Evolutionary conservation across 2,888 invertebrate genomes (phyloP), one percentile per base, ranked within the genome.

Genomic region (Leptopilina syphax): DNA sequence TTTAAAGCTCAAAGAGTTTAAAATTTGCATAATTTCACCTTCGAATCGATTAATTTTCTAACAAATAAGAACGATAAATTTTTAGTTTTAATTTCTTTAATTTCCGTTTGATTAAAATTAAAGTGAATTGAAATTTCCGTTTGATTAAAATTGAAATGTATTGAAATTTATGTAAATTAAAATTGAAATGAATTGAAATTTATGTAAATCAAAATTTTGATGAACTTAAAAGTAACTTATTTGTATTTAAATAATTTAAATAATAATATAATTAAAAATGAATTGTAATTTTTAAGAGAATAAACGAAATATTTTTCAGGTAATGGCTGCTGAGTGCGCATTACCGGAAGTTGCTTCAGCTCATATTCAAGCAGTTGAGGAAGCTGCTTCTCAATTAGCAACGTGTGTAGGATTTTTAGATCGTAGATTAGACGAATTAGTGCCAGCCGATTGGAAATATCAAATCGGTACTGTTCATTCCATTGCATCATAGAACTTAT

Each of bases 381-480:
- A 92, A 77, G 92, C 92, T 12, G 92, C 92, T 1, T 89, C 90
- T 78, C 91, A 91, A 80, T 87, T 93, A 79, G 87, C 92, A 12
- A 91, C 90, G 76, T 92, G 92, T 81, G 92, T 93, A 1, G 89
- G 92, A 76, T 93, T 93, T 87, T 88, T 93, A 77, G 93, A 93
- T 85, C 88, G 92, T 80, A 88, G 93, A 84, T 90, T 93, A 76
- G 93, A 93, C 83, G 93, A 93, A 85, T 87, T 93, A 34, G 87
- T 92, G 80, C 93, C 93, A 10, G 80, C 88, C 9, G 92, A 92
- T 78, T 93, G 92, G 92, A 92, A 91, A 87, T 86, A 88, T 57
- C 90, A 92, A 86, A 89, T 91, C 63, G 84, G 84, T 77, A 79
- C 85, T 63, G 63, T 63, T 63, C 18, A 63, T 63, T 73, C 73